A percentile compares a stretch with the other conserved stretches of the same genome.
phyloP scores from a whole-genome alignment of 2,797 vertebrate genomes.

The Poeciliopsis gracilis region DNA sequence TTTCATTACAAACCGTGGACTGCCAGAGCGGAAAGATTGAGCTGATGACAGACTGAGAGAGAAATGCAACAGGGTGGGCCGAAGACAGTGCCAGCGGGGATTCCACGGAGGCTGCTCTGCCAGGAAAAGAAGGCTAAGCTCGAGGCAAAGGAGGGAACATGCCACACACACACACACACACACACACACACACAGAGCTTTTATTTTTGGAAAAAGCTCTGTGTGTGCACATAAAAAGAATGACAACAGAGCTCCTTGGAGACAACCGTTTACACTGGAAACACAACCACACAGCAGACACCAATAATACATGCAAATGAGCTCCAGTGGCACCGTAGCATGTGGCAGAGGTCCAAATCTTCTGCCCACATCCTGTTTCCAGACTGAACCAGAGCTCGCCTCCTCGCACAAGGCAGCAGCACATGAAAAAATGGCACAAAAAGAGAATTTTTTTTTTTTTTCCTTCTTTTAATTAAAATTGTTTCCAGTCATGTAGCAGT shows the following conservation, averaged over 20 bases:
- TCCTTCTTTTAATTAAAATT: not conserved
- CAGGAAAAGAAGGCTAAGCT: conserved; percentile 70
- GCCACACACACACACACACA: conserved; percentile 25
- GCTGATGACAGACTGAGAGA: conserved; percentile 50
- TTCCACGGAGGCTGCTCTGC: conserved; percentile 65
- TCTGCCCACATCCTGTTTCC: conserved; percentile 79
- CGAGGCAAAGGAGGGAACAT: conserved; percentile 32
- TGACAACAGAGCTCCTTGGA: conserved; percentile 27
- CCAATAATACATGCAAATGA: conserved; percentile 67
- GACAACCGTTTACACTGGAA: conserved; percentile 38
- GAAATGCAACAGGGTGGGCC: conserved; percentile 69
- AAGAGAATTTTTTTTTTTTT: not conserved
- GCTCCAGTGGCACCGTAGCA: conserved; percentile 67
- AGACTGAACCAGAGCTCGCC: conserved; percentile 66
- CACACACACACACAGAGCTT: not conserved
- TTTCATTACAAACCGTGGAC: conserved; percentile 29
- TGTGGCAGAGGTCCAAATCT: conserved; percentile 73
- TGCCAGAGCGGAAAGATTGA: conserved; percentile 39
- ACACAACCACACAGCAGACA: conserved; percentile 42
- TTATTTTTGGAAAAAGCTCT: not conserved
- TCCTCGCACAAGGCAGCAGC: conserved; percentile 54
- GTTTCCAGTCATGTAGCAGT: not conserved
- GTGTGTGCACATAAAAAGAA: conserved; percentile 19
- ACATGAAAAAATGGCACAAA: conserved; percentile 38
- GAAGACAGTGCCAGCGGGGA: conserved; percentile 65